Evolutionary conservation across 2,888 invertebrate genomes (phyloP), one percentile per base, ranked within the genome.

Genomic region (Apamea monoglypha): DNA sequence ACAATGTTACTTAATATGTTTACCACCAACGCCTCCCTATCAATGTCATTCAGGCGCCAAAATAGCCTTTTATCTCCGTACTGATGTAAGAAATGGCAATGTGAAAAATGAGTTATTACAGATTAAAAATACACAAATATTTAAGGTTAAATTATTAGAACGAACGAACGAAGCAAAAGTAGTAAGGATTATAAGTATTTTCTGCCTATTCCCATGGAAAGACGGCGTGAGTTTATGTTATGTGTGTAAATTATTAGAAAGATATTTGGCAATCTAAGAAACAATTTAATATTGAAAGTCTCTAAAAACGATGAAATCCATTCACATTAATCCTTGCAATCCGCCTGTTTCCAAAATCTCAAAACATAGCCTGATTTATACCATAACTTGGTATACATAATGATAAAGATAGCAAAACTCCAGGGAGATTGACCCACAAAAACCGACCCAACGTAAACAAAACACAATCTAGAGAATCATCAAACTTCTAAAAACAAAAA

Each of bases 371-470:
- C 10, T 50, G 29, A 78, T 71, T 83, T 21, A 82, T 12, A 70
- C 16, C 40, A 40, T 36, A 36, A 36, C 36, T 36, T 36, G 0
- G 2, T 36, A 36, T 36, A 36, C 6, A 5, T 36, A 69, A 47
- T 8, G 12, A n/a, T 44, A 16, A 68, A 36, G 40, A 84, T 69
- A 72, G 40, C 36, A 56, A 68, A 29, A 86, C n/a, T 72, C 14
- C 59, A 69, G 61, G 66, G 72, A 44, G 25, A 50, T 61, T 75
- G 74, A 74, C 81, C 85, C 40, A 71, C 25, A 74, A 71, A 82
- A 18, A 69, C 29, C 21, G 18, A 44, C 29, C 10, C 10, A 29
- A 73, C 29, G 40, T 8, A 72, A 77, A 84, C 44, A 75, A 84
- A 81, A 70, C 16, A 36, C 36, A 47, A 61, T 21, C 32, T 74